Percentiles rank a stretch among this genome's conserved stretches.
Evolutionary conservation across 2,888 invertebrate genomes (phyloP).

Genomic region (Conistra vaccinii): DNA sequence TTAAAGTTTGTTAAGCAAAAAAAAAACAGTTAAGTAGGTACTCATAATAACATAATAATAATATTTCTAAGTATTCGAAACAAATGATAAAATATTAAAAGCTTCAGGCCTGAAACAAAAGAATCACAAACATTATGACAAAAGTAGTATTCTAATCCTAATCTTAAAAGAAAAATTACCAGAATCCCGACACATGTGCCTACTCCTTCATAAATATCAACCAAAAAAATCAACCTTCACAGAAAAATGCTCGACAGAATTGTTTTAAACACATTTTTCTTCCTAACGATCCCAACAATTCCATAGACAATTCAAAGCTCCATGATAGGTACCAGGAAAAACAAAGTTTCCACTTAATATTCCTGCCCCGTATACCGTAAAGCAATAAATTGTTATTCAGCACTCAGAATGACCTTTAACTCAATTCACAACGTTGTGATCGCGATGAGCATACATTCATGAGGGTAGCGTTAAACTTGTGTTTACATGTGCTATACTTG

Average conservation of each 20-base stretch:
- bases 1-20: neutral
- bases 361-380: constrained; percentile 52
- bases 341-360: constrained; percentile 60
- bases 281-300: constrained; percentile 25
- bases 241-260: constrained; percentile 6
- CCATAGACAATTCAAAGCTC: constrained; percentile 36
- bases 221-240: constrained; percentile 2
- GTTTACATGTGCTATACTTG: constrained; percentile 57
- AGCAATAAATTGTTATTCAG: constrained; percentile 66
- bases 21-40: no score
- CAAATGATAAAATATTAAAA: neutral
- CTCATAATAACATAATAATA: neutral
- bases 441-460: constrained; percentile 60
- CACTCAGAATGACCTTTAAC: constrained; percentile 72
- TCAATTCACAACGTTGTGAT: constrained; percentile 63
- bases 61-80: neutral
- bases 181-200: neutral
- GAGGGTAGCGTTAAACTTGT: constrained; percentile 49
- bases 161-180: neutral
- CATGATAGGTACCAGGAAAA: constrained; percentile 59
- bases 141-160: neutral
- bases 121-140: neutral
- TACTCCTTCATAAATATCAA: neutral
- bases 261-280: constrained; percentile 36
- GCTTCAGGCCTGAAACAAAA: neutral